phyloP scores from a whole-genome alignment of 2,797 vertebrate species.

The Myotis findleyi region DNA sequence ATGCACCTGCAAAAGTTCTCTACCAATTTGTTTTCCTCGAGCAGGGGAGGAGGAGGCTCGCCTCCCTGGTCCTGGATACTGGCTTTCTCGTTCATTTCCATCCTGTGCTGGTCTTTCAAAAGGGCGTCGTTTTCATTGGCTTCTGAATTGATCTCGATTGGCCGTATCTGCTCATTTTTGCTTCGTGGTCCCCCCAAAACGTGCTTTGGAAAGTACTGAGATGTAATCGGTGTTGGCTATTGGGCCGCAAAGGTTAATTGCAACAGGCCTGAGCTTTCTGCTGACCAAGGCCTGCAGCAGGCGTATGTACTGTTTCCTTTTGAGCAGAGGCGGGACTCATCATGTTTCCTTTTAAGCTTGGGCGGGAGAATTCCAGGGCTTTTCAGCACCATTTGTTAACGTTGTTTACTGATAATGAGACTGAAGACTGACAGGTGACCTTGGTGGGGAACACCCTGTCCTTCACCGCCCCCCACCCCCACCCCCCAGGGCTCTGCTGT shows the following conservation, averaged over 20 bases:
- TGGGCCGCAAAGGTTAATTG: conserved; percentile 18
- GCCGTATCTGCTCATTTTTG: background rate
- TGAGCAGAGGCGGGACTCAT: background rate
- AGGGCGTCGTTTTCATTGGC: background rate
- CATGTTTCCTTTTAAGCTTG: background rate
- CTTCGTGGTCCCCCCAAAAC: background rate
- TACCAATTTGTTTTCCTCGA: conserved; percentile 8
- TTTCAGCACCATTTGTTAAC: conserved; percentile 22
- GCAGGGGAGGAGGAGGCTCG: background rate
- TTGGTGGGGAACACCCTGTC: background rate
- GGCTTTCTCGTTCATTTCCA: background rate
- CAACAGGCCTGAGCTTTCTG: conserved; percentile 5
- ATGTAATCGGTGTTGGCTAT: background rate
- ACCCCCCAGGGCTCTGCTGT: background rate
- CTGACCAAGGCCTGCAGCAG: conserved; percentile 12
- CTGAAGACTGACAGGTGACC: background rate
- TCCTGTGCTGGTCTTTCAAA: conserved; percentile 15
- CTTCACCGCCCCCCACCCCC: background rate
- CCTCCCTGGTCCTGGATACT: background rate
- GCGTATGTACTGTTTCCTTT: background rate
- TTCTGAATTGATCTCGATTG: conserved; percentile 31
- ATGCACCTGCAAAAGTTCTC: background rate
- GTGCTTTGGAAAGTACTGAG: conserved; percentile 1
- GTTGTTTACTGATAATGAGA: conserved; percentile 21
- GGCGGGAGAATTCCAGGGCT: conserved; percentile 29